phyloP scores from a whole-genome alignment of 2,113 vertebrate species.

The Natator depressus region DNA sequence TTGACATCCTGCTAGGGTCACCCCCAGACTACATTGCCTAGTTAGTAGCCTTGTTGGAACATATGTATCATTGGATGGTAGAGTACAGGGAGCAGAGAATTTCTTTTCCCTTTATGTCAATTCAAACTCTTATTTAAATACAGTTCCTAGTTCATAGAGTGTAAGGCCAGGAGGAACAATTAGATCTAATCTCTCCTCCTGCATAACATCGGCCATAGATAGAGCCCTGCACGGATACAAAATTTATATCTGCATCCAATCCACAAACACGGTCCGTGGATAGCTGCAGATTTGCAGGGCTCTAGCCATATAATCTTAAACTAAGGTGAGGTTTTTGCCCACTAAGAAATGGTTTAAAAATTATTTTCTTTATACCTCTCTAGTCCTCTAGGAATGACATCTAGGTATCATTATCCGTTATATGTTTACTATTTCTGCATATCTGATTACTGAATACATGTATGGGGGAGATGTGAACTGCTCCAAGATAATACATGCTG shows the following conservation, averaged over 20 bases:
- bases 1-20: conserved; percentile 8
- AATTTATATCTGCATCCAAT: too few species aligned
- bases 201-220: neutral
- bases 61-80: conserved; percentile 57
- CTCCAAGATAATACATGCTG: neutral
- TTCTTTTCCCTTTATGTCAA: neutral
- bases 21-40: neutral
- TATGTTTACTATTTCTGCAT: neutral
- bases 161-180: neutral
- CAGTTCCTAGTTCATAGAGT: neutral
- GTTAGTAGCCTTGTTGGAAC: conserved; percentile 14
- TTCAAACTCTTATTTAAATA: neutral
- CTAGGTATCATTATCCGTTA: neutral
- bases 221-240: too few species aligned
- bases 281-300: too few species aligned
- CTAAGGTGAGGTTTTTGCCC: neutral
- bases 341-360: neutral
- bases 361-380: neutral
- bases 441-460: neutral
- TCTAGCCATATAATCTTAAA: rapidly evolving
- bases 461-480: neutral
- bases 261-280: too few species aligned
- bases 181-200: neutral
- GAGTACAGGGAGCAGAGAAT: conserved; percentile 53
- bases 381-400: neutral